phyloP scores from a whole-genome alignment of 2,797 vertebrate species.

The Eleutherodactylus coqui region DNA sequence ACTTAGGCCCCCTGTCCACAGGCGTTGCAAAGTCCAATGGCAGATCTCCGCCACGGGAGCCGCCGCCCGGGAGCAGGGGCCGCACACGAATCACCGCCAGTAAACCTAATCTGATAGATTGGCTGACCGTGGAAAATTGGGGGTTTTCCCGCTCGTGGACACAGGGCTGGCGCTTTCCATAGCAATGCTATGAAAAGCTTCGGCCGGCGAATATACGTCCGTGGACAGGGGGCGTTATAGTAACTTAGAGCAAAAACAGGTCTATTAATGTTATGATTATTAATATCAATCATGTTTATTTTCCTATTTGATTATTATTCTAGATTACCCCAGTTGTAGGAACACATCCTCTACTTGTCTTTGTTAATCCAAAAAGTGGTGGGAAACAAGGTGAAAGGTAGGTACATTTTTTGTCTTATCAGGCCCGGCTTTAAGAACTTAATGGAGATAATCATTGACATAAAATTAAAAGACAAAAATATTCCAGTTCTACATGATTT shows the following conservation, averaged over 20 bases:
- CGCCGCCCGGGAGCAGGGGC: too few species aligned
- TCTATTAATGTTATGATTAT: neutral
- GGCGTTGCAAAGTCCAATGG: too few species aligned
- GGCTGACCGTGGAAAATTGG: too few species aligned
- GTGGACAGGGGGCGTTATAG: too few species aligned
- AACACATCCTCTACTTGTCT: slow-evolving; percentile 93
- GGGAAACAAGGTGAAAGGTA: slow-evolving; percentile 96
- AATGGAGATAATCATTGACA: neutral
- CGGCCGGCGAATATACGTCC: too few species aligned
- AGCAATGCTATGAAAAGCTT: too few species aligned
- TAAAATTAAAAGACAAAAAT: neutral
- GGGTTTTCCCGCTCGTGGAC: too few species aligned
- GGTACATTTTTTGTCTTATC: slow-evolving; percentile 53
- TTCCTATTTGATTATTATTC: slow-evolving; percentile 68
- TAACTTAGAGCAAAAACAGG: neutral
- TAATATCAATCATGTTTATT: neutral
- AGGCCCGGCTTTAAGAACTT: neutral
- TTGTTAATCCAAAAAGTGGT: slow-evolving; percentile 96
- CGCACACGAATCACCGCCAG: too few species aligned
- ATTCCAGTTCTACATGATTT: neutral
- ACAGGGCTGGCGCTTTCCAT: too few species aligned
- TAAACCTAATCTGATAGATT: too few species aligned
- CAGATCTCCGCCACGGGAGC: too few species aligned
- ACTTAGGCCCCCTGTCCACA: too few species aligned
- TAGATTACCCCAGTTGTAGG: slow-evolving; percentile 92